Evolutionary conservation across 2,113 vertebrate species (phyloP), one percentile per base, ranked within the genome.

Genomic region (Ceyx melanurus): DNA sequence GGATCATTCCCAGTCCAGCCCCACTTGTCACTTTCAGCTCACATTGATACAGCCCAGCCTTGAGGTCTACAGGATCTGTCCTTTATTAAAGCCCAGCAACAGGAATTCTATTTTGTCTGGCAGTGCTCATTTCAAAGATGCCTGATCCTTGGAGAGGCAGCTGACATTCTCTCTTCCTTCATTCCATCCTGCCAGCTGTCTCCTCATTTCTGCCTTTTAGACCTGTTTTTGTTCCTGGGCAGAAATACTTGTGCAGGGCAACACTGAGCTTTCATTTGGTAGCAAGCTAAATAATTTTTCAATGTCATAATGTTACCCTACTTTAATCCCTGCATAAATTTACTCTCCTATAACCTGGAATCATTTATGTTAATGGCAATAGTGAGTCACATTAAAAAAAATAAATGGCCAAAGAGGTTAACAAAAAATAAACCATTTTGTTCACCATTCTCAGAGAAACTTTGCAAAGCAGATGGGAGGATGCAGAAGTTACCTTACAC

Each of bases 101-200:
- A 85, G 65, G 57, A 53, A n/a, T 93, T 83, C 64, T 89, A 9
- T 95, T 92, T 86, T 33, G 21, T 93, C 82, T 83, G 65, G 23
- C 61, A 88, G 35, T 60, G 76, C 75, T 92, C 79, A 45, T 93
- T 93, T 96, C 91, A 92, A 82, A 96, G 91, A 87, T 0, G 21
- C 16, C 61, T 80, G 56, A 57, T 88, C 91, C 79, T 87, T 0
- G 0, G 91, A 86, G 92, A 92, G 60, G 68, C 93, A 96, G 93
- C 94, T 96, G 95, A 93, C 92, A 89, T 89, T 92, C 82, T 90
- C 89, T 79, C 85, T 95, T 90, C 88, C 75, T 82, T 68, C 72
- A 78, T 88, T 94, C 83, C 82, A 91, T 93, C 61, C 87, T 92
- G 82, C 17, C 95, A 94, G 94, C 91, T 96, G 93, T 93, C 94